Conservation (phyloP, 2,113 vertebrate species). For the Numenius arquata region DNA sequence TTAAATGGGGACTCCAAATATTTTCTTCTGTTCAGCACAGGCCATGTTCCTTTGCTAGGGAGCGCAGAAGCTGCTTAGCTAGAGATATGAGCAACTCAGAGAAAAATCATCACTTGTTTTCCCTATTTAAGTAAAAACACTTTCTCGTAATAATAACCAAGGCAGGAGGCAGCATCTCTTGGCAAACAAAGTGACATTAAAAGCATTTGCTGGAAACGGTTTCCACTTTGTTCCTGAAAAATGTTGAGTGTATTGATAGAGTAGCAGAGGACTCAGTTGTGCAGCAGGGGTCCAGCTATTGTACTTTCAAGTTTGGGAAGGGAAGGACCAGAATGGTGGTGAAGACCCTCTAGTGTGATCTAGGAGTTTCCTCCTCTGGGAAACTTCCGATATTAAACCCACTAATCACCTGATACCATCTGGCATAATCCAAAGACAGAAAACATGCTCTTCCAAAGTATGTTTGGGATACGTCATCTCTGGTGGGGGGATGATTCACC, state of each 20-base stretch:
- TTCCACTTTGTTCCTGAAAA: constrained; percentile 55
- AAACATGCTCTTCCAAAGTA: not conserved
- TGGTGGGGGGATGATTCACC: not conserved
- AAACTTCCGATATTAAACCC: constrained; percentile 45
- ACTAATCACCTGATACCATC: constrained; percentile 29
- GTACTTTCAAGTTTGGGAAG: constrained; percentile 24
- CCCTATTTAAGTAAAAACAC: constrained; percentile 16
- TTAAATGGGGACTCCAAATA: not conserved
- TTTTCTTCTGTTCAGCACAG: not conserved
- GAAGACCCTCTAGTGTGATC: not conserved
- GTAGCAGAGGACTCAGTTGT: not conserved
- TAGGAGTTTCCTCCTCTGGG: not conserved
- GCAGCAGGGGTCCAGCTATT: not conserved
- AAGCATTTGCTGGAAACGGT: constrained; percentile 70
- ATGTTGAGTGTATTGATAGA: constrained; percentile 2
- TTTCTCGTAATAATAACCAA: constrained; percentile 39
- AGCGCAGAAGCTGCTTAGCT: not conserved
- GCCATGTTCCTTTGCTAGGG: not conserved
- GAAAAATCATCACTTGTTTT: constrained; percentile 41
- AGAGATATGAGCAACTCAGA: not conserved
- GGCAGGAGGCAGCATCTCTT: constrained; percentile 42
- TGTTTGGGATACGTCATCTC: not conserved
- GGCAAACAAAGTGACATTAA: constrained; percentile 66
- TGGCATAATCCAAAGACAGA: constrained; percentile 27
- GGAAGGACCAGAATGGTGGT: not conserved